A percentile compares a stretch with the other conserved stretches of the same genome.
These are phyloP conservation scores for Entelurus aequoreus DNA, from an alignment of 2,113 vertebrate species.

Conservation along the genomic window DNA sequence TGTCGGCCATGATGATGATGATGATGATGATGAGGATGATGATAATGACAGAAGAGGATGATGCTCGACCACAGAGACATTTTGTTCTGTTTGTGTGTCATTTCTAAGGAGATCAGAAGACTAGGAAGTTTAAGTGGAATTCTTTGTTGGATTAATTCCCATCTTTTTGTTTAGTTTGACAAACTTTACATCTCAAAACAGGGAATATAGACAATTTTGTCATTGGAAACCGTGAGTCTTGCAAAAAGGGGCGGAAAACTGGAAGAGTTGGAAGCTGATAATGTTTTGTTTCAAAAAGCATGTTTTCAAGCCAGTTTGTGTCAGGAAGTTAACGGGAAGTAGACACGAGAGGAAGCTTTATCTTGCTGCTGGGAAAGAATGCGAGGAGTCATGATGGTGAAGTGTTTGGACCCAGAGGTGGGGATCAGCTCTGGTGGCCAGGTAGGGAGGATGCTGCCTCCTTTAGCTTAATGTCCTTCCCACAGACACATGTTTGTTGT, in stretches of 20 bases:
- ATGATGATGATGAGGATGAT: neutral
- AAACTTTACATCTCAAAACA: neutral
- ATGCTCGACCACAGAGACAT: constrained; percentile 2
- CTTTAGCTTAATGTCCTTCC: too few species aligned
- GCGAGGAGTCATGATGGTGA: constrained; percentile 24
- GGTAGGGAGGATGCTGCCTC: constrained; percentile 19
- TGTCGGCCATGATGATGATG: neutral
- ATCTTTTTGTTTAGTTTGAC: neutral
- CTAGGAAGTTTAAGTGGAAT: neutral
- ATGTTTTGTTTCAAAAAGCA: neutral
- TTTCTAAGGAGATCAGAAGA: neutral
- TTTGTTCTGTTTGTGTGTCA: neutral
- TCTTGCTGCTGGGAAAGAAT: neutral
- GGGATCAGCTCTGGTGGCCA: constrained; percentile 39
- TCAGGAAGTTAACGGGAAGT: neutral
- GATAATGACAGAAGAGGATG: neutral
- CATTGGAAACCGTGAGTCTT: too few species aligned
- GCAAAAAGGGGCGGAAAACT: too few species aligned
- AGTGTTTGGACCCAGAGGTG: constrained; percentile 27
- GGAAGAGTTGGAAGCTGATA: neutral
- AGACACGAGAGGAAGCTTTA: neutral
- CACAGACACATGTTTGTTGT: too few species aligned
- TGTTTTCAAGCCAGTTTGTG: neutral
- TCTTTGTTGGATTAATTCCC: neutral
- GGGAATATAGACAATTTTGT: neutral